A percentile compares a stretch with the other conserved stretches of the same genome.
Conservation (phyloP, 2,113 vertebrate genomes). For the Puntigrus tetrazona region DNA sequence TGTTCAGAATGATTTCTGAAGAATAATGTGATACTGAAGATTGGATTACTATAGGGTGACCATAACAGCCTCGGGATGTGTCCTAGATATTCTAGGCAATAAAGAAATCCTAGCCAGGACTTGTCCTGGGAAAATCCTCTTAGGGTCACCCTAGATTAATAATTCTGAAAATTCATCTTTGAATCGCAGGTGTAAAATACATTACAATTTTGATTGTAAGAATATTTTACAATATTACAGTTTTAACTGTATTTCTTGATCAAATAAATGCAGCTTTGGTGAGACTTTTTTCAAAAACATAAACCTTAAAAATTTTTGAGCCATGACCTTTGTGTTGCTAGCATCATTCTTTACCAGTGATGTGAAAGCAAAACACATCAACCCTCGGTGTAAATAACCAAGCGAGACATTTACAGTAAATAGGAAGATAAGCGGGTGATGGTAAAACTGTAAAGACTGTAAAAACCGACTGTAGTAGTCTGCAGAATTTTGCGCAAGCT, state of each 20-base stretch:
- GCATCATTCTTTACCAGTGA: background rate
- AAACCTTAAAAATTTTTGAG: no score
- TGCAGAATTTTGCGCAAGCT: background rate
- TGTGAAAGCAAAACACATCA: background rate
- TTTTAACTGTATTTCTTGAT: no score
- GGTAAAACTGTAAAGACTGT: no score
- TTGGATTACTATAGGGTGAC: no score
- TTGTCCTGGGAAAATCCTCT: no score
- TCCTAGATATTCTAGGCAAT: no score
- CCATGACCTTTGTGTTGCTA: background rate
- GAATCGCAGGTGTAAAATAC: background rate
- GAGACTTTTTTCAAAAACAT: background rate
- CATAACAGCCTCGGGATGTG: no score
- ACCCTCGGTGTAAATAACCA: background rate
- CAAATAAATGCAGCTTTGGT: background rate
- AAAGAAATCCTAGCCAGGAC: no score
- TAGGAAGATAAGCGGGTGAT: background rate
- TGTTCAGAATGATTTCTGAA: no score
- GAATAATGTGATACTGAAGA: no score
- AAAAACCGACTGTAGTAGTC: no score
- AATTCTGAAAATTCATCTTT: background rate
- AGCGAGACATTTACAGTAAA: conserved; percentile 1
- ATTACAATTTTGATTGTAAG: background rate
- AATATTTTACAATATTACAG: background rate
- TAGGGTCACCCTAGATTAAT: no score